Evolutionary conservation across 2,797 vertebrate genomes (phyloP).

Genomic region (Hippopotamyrus pictus): DNA sequence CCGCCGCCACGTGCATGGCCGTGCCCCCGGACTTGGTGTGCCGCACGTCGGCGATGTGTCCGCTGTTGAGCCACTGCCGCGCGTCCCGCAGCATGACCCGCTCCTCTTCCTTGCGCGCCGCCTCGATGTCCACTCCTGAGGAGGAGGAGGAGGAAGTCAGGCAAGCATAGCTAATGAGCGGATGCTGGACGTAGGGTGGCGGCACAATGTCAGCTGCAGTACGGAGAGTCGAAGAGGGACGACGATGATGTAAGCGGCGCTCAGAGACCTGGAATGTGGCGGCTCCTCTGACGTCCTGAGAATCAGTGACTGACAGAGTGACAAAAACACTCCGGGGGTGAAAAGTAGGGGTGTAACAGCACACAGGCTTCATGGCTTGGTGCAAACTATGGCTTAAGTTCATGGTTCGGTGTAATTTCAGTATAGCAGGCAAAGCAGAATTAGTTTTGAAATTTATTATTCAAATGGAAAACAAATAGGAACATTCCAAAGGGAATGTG

Average conservation of each 20-base stretch:
- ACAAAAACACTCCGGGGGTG: neutral
- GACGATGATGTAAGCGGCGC: neutral
- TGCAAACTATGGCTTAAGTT: neutral
- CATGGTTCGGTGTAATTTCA: neutral
- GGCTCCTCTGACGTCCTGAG: neutral
- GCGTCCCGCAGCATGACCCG: conserved; percentile 93
- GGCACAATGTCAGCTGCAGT: neutral
- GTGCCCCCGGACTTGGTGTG: conserved; percentile 94
- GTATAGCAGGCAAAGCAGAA: neutral
- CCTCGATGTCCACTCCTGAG: conserved; percentile 91
- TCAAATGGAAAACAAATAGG: neutral
- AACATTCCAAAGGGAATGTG: neutral
- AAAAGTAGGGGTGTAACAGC: neutral
- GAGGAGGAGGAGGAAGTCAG: neutral
- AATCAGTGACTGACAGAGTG: neutral
- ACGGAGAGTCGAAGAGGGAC: neutral
- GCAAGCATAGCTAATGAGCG: neutral
- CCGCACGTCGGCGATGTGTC: conserved; percentile 84
- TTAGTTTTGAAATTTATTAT: neutral
- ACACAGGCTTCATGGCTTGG: neutral
- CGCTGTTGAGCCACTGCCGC: conserved; percentile 95
- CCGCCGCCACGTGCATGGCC: conserved; percentile 92
- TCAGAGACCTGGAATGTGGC: neutral
- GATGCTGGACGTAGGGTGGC: neutral
- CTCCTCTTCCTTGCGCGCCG: conserved; percentile 95